phyloP scores from a whole-genome alignment of 2,888 invertebrate species.

The Norana najaformis region DNA sequence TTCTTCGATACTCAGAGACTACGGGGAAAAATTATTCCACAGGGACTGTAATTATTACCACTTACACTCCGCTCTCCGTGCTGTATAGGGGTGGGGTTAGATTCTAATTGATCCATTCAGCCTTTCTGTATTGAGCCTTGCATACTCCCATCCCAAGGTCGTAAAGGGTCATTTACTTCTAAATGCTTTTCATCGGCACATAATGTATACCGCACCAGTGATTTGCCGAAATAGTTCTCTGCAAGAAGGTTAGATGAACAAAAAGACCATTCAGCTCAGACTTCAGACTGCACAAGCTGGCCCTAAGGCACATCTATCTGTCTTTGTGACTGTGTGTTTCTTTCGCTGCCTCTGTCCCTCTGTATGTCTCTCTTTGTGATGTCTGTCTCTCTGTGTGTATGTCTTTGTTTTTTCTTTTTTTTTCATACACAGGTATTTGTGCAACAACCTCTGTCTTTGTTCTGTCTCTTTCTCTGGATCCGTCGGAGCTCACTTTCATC shows the following conservation, averaged over 20 bases:
- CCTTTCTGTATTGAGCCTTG: no score
- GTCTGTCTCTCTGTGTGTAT: not conserved
- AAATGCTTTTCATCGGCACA: not conserved
- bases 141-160: no score
- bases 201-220: no score
- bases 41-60: not conserved
- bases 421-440: no score
- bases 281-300: not conserved
- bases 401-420: no score
- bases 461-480: not conserved
- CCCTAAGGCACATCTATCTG: not conserved
- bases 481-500: not conserved
- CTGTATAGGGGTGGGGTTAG: no score
- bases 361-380: not conserved
- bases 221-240: not conserved
- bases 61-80: not conserved
- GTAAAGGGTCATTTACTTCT: not conserved
- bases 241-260: not conserved
- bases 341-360: not conserved
- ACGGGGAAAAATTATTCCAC: not conserved
- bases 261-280: not conserved
- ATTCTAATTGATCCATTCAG: no score
- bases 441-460: not conserved
- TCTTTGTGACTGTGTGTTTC: not conserved
- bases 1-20: not conserved